Conservation (phyloP, 2,797 vertebrate genomes). For the Acanthopagrus latus region DNA sequence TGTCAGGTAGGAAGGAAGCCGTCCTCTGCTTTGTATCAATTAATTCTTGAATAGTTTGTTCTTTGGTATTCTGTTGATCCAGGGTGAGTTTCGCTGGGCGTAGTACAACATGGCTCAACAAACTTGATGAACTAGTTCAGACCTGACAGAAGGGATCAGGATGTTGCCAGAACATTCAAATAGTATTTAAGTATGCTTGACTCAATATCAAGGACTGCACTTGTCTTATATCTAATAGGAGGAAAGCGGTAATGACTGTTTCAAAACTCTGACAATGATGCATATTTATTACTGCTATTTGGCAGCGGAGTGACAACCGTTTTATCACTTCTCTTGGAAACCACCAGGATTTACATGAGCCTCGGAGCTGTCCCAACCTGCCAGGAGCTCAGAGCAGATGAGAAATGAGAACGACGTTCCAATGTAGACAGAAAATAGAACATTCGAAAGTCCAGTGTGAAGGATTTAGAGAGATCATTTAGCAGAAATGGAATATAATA, state of each 20-base stretch:
- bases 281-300: neutral
- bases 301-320: neutral
- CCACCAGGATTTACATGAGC: neutral
- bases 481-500: too few relatives aligned
- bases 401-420: neutral
- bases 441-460: neutral
- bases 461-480: too few relatives aligned
- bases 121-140: slow-evolving; percentile 56
- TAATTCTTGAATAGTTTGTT: neutral
- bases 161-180: neutral
- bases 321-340: neutral
- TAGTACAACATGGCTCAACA: neutral
- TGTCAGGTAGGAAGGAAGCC: neutral
- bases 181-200: neutral
- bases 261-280: neutral
- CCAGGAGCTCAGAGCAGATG: neutral
- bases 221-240: neutral
- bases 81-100: slow-evolving; percentile 14
- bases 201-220: neutral
- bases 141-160: slow-evolving; percentile 9
- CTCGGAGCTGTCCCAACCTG: neutral
- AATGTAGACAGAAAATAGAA: neutral
- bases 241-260: neutral
- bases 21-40: neutral
- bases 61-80: too few relatives aligned